A percentile compares a stretch with the other conserved stretches of the same genome.
Conservation (phyloP, 1,140 invertebrate genomes). For the Micrasema longulum region DNA sequence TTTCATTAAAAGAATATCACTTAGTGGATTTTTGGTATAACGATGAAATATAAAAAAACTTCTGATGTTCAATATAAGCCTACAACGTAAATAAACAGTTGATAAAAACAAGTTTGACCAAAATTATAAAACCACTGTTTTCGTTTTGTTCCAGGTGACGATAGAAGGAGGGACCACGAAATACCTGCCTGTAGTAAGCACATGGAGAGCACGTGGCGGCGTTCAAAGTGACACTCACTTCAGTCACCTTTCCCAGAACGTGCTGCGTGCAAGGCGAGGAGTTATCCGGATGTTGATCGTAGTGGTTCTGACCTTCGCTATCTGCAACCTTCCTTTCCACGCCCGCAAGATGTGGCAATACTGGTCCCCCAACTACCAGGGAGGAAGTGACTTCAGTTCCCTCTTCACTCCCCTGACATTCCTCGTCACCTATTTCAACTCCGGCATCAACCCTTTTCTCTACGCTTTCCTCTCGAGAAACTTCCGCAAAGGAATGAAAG, state of each 20-base stretch:
- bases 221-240: conserved; percentile 52
- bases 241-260: conserved; percentile 75
- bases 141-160: conserved; percentile 58
- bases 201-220: conserved; percentile 56
- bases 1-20: no score
- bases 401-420: conserved; percentile 86
- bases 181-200: conserved; percentile 57
- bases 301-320: conserved; percentile 83
- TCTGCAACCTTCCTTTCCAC: conserved; percentile 89
- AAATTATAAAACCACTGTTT: no score
- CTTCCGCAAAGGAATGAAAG: conserved; percentile 78
- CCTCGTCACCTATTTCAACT: conserved; percentile 87
- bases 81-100: no score
- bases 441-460: conserved; percentile 85
- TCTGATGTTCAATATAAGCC: no score
- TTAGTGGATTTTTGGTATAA: no score
- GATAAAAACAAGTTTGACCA: no score
- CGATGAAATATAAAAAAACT: no score
- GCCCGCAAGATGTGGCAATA: conserved; percentile 84
- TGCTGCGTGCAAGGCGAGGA: conserved; percentile 75
- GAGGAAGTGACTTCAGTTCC: conserved; percentile 75
- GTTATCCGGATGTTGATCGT: conserved; percentile 85
- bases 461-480: conserved; percentile 88
- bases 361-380: conserved; percentile 74
- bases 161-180: conserved; percentile 59